Base-by-base conservation (phyloP, 1,140 invertebrate genomes). In the Triops longicaudatus region DNA sequence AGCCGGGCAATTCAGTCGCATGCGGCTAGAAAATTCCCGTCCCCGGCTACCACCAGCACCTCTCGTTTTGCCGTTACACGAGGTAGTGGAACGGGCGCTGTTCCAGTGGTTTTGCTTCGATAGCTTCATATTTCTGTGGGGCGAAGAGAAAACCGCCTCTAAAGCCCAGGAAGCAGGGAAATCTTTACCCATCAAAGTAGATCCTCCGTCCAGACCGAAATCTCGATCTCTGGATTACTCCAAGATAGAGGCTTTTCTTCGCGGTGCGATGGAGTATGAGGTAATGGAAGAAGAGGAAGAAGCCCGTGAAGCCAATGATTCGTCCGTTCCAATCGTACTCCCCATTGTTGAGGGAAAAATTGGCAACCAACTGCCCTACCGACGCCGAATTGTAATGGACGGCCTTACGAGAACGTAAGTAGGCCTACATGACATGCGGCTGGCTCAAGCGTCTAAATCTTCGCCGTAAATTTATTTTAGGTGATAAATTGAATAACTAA, bases 371-470 rank as follows among this genome's bases (percentile, higher is more conserved):
- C 37, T 50, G 63, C 1, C n/a, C 41, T 63, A 50, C 42, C 74
- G 74, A 2, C 43, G 27, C 43, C 43, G 63, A 17, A 75, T 75
- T 17, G 74, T 75, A 27, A 22, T 75, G 22, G 43, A 26, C 44
- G 43, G 63, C 41, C 26, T 75, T 14, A 27, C 37, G 41, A 75
- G 44, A 75, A n/a, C 42, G 74, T 75, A 44, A 17, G 26, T 10
- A 0, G n/a, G n/a, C n/a, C n/a, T n/a, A n/a, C n/a, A n/a, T n/a
- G n/a, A n/a, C n/a, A n/a, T n/a, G n/a, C n/a, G n/a, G n/a, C n/a
- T n/a, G n/a, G n/a, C n/a, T n/a, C n/a, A n/a, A n/a, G n/a, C n/a
- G n/a, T n/a, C n/a, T n/a, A n/a, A n/a, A n/a, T n/a, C n/a, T n/a
- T n/a, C n/a, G n/a, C n/a, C n/a, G n/a, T n/a, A n/a, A n/a, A n/a